Percentiles rank a stretch among this genome's conserved stretches.
Evolutionary conservation across 2,113 vertebrate species (phyloP).

Genomic region (Asarcornis scutulata): DNA sequence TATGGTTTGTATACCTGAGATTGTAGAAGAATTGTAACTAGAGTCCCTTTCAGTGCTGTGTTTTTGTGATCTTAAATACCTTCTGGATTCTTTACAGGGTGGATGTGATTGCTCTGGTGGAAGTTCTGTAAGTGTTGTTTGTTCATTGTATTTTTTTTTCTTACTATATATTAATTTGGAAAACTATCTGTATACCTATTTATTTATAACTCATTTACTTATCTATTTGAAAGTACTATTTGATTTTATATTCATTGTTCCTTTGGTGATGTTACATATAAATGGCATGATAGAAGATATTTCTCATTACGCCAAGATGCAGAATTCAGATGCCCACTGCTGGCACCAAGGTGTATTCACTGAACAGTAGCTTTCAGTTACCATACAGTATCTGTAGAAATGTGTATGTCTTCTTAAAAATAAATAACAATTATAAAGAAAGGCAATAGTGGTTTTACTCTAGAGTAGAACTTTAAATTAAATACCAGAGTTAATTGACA

Average conservation of each 20-base stretch:
- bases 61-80: not conserved
- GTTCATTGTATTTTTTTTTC: not conserved
- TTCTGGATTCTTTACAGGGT: conserved; percentile 34
- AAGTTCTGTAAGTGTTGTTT: conserved; percentile 45
- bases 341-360: not conserved
- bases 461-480: not conserved
- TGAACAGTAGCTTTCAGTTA: not conserved
- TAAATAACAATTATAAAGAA: not conserved
- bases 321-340: not conserved
- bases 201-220: not conserved
- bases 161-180: not conserved
- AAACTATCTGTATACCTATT: not conserved
- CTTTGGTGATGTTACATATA: not conserved
- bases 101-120: conserved; percentile 52
- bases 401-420: not conserved
- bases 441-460: not conserved
- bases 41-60: not conserved
- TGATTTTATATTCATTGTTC: not conserved
- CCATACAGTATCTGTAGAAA: not conserved
- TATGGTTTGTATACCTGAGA: not conserved
- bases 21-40: not conserved
- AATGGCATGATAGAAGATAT: not conserved
- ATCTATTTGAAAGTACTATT: not conserved
- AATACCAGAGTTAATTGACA: not conserved
- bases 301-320: not conserved